phyloP scores from a whole-genome alignment of 2,888 invertebrate species.

The Meta bourneti region DNA sequence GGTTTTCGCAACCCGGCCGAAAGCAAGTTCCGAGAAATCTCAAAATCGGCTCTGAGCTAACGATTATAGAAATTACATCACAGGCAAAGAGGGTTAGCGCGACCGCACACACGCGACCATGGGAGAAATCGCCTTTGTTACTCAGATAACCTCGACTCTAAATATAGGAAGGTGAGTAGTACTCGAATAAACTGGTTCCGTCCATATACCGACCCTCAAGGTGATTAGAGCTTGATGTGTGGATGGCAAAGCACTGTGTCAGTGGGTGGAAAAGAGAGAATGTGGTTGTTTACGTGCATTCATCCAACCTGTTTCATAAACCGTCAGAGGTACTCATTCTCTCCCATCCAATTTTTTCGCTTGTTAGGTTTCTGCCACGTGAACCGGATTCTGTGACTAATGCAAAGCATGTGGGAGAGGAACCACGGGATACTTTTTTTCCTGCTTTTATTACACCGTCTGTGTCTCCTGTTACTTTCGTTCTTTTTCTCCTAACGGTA shows the following conservation, averaged over 20 bases:
- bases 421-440: constrained; percentile 16
- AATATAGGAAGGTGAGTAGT: constrained; percentile 46
- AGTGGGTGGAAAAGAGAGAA: constrained; percentile 67
- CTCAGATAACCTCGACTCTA: constrained; percentile 54
- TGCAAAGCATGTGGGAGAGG: constrained; percentile 44
- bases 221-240: constrained; percentile 44
- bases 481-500: constrained; percentile 45
- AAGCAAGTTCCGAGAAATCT: too few species aligned
- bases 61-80: constrained; percentile 25
- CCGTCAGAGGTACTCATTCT: constrained; percentile 7
- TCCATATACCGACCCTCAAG: constrained; percentile 36
- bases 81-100: not conserved
- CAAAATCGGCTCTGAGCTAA: not conserved
- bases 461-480: not conserved
- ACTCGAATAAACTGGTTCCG: constrained; percentile 56
- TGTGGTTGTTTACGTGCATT: constrained; percentile 54
- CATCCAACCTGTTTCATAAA: constrained; percentile 63
- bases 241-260: constrained; percentile 48
- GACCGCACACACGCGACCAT: constrained; percentile 8
- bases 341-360: constrained; percentile 5
- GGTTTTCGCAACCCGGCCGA: too few species aligned
- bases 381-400: constrained; percentile 71
- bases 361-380: constrained; percentile 46
- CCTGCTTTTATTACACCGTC: not conserved
- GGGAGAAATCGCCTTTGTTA: constrained; percentile 19